phyloP scores from a whole-genome alignment of 2,888 invertebrate species.

The Andrena trimmerana region DNA sequence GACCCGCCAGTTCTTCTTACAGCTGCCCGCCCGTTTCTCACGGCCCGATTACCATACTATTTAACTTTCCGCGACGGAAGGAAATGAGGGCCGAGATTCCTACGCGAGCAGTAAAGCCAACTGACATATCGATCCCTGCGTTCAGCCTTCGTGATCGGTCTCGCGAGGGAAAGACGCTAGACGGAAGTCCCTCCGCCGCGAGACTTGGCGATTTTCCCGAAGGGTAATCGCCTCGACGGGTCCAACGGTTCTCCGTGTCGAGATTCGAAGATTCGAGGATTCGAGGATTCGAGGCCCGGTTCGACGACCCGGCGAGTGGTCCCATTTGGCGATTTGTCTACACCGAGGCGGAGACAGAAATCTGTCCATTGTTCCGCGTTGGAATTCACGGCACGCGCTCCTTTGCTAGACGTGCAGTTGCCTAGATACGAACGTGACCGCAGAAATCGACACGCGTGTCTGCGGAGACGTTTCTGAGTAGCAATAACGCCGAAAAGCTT shows the following conservation, averaged over 20 bases:
- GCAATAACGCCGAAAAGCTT: slow-evolving; percentile 9
- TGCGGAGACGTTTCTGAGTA: not conserved
- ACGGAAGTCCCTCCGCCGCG: too few relatives aligned
- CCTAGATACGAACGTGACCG: slow-evolving; percentile 33
- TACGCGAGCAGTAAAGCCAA: not conserved
- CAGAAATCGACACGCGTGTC: slow-evolving; percentile 1
- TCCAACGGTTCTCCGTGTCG: not conserved
- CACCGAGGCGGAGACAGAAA: slow-evolving; percentile 14
- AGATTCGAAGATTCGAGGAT: not conserved
- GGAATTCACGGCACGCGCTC: slow-evolving; percentile 30
- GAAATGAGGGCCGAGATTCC: not conserved
- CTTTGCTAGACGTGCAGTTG: slow-evolving; percentile 35
- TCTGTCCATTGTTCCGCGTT: slow-evolving; percentile 35
- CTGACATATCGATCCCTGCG: not conserved
- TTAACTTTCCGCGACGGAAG: not conserved
- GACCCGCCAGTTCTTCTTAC: not conserved
- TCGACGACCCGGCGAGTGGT: slow-evolving; percentile 45
- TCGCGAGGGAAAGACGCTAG: not conserved
- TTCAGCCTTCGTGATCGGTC: not conserved
- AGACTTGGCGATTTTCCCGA: too few relatives aligned
- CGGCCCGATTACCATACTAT: not conserved
- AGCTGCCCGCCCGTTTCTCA: not conserved
- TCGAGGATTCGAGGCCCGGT: slow-evolving; percentile 22
- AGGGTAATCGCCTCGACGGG: too few relatives aligned
- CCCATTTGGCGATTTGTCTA: slow-evolving; percentile 32